Evolutionary conservation across 2,797 vertebrate genomes (phyloP).

Genomic region (Xenentodon cancila): DNA sequence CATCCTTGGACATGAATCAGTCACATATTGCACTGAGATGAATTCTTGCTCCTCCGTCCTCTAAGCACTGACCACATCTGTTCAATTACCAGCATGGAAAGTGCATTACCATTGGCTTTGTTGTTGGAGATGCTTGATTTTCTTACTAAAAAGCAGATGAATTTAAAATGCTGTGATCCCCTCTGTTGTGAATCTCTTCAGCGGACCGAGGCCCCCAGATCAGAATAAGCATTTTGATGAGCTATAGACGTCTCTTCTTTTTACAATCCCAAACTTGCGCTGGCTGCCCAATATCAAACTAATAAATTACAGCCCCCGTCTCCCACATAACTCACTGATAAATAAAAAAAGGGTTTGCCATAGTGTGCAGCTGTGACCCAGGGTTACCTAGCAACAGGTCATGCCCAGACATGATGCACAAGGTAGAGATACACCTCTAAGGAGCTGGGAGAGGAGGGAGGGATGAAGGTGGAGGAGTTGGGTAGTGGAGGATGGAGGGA

Average conservation of each 20-base stretch:
- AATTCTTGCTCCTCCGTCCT: slow-evolving; percentile 62
- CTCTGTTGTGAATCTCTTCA: slow-evolving; percentile 76
- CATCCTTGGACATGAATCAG: slow-evolving; percentile 77
- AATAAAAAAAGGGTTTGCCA: slow-evolving; percentile 84
- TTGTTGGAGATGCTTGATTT: slow-evolving; percentile 81
- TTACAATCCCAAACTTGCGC: slow-evolving; percentile 85
- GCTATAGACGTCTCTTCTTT: slow-evolving; percentile 78
- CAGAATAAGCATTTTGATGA: slow-evolving; percentile 84
- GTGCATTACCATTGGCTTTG: slow-evolving; percentile 83
- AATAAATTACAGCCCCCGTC: slow-evolving; percentile 88
- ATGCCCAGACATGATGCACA: slow-evolving; percentile 82
- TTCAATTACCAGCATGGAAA: slow-evolving; percentile 82
- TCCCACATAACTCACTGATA: slow-evolving; percentile 87
- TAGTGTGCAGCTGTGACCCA: slow-evolving; percentile 88
- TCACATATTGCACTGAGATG: slow-evolving; percentile 65
- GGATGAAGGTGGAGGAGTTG: slow-evolving; percentile 50
- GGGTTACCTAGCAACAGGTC: slow-evolving; percentile 91
- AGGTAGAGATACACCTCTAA: slow-evolving; percentile 80
- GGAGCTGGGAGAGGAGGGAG: slow-evolving; percentile 63
- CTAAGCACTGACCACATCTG: slow-evolving; percentile 81
- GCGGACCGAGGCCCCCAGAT: slow-evolving; percentile 69
- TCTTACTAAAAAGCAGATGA: slow-evolving; percentile 79
- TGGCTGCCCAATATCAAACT: slow-evolving; percentile 85
- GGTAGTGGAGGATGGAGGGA: slow-evolving; percentile 37
- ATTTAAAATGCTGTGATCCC: slow-evolving; percentile 76